Base-by-base conservation (phyloP, 1,140 invertebrate species). In the Calephelis nemesis region DNA sequence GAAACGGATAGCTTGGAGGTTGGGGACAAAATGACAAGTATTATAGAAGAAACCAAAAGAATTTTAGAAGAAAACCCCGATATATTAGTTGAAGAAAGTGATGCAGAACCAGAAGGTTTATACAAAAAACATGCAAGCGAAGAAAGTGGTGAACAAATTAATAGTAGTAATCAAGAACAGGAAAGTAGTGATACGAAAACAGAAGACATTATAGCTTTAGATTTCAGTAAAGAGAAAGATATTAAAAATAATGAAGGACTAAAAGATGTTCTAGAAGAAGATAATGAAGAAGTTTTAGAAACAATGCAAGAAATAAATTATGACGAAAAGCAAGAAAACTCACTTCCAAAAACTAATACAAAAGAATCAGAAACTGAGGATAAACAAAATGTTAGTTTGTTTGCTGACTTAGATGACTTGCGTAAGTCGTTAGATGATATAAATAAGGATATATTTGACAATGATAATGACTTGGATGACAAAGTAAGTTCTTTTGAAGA, bases 341-440 rank as follows among this genome's bases (percentile, higher is more conserved):
- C 7, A n/a, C 30, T 11, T n/a, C 10, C n/a, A n/a, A 60, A 11
- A n/a, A 12, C 12, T 9, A 60, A 19, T 58, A 12, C 58, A 12
- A 49, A 63, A 13, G 19, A 65, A 15, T 52, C 13, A 40, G 63
- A 73, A 40, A 69, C 11, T 6, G 39, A 64, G n/a, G 13, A 60
- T 49, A 68, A 72, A 30, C 68, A 70, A 42, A 67, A 82, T 58
- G 63, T 62, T 58, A 81, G 83, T 52, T 68, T 89, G 10, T 77
- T 80, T 68, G 68, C 72, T 47, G 81, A 88, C 67, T 72, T 88
- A n/a, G 66, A 77, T 40, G 74, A 74, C 48, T 62, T 88, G 19
- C 74, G 79, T 47, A 72, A 78, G 69, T 83, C 81, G 10, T 72
- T 78, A 58, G 71, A 75, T 48, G 83, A 87, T 71, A 67, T 88